Evolutionary conservation across 2,888 invertebrate species (phyloP), one percentile per base, ranked within the genome.

Genomic region (Cheilosia impressa): DNA sequence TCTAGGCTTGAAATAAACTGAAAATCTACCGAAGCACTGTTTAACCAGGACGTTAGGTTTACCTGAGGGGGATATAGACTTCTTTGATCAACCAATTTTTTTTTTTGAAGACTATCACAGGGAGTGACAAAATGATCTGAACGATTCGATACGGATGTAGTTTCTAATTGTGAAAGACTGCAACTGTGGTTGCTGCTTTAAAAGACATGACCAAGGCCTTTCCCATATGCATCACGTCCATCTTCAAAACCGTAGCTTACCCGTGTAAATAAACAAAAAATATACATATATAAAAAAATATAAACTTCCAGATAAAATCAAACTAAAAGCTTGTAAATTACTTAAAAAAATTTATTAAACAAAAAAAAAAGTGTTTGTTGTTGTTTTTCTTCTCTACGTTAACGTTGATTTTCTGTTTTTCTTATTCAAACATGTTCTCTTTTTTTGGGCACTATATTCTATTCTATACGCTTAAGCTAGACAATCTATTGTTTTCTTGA

Each of bases 381-480:
- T 63, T 57, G 27, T 43, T 19, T 65, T 65, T 31, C n/a, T 60
- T n/a, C 47, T 52, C 27, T 65, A 57, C 53, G 24, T 45, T 47
- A 22, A 17, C 53, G 19, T 50, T 38, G 15, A 22, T 24, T 22
- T 53, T 52, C 63, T 43, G n/a, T 47, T 50, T 53, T 66, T 34
- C 62, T 66, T 68, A 75, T 34, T 69, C 57, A 81, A 81, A 75
- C 75, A 75, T 62, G 57, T 65, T 31, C 34, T n/a, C 38, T 22
- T 17, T 38, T 65, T 38, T 55, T 57, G 66, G 68, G 41, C 62
- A 47, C 58, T 71, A 76, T 55, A 62, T 50, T 50, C 50, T 45
- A 62, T 27, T 58, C 43, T 53, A 76, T 68, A 76, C 45, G 41
- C 80, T 80, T 84, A 84, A 66, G 43, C 71, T 84, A 76, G 19